These are phyloP conservation scores for Aporrectodea caliginosa DNA, from an alignment of 1,140 invertebrate genomes.

Conservation along the genomic window DNA sequence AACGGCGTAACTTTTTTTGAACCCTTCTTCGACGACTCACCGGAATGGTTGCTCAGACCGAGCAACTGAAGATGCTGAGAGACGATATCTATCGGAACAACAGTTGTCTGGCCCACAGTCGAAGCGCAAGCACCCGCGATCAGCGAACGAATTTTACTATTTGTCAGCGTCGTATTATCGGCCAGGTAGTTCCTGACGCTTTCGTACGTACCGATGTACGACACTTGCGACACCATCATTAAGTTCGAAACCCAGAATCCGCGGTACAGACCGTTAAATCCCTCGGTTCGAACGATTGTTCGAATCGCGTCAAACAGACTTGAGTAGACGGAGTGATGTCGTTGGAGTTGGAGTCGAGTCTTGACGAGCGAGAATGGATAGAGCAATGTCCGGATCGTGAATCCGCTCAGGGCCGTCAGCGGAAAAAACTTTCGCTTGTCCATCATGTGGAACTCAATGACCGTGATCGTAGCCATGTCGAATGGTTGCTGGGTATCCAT, in stretches of 20 bases:
- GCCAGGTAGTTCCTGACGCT: slow-evolving; percentile 76
- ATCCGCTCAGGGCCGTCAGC: slow-evolving; percentile 79
- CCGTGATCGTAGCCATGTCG: slow-evolving; percentile 31
- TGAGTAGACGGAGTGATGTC: slow-evolving; percentile 64
- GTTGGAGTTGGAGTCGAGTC: slow-evolving; percentile 78
- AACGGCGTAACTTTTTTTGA: neutral
- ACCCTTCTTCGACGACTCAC: neutral
- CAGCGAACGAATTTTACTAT: slow-evolving; percentile 66
- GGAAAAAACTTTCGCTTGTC: slow-evolving; percentile 90
- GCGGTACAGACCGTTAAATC: slow-evolving; percentile 78
- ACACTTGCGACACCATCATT: slow-evolving; percentile 75
- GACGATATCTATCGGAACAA: slow-evolving; percentile 92
- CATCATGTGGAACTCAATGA: slow-evolving; percentile 98
- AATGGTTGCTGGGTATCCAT: slow-evolving; percentile 12
- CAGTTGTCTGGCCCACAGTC: slow-evolving; percentile 87
- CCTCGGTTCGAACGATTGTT: slow-evolving; percentile 86
- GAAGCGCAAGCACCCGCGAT: slow-evolving; percentile 83
- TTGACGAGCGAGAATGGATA: slow-evolving; percentile 97
- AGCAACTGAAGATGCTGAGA: slow-evolving; percentile 96
- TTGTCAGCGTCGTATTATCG: slow-evolving; percentile 9
- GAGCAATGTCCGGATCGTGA: slow-evolving; percentile 80
- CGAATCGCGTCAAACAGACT: slow-evolving; percentile 84
- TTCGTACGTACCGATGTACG: slow-evolving; percentile 95
- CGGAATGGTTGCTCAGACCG: slow-evolving; percentile 56
- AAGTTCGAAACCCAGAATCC: slow-evolving; percentile 93